phyloP scores from a whole-genome alignment of 2,888 invertebrate species.

The Scrobipalpa atriplicella region DNA sequence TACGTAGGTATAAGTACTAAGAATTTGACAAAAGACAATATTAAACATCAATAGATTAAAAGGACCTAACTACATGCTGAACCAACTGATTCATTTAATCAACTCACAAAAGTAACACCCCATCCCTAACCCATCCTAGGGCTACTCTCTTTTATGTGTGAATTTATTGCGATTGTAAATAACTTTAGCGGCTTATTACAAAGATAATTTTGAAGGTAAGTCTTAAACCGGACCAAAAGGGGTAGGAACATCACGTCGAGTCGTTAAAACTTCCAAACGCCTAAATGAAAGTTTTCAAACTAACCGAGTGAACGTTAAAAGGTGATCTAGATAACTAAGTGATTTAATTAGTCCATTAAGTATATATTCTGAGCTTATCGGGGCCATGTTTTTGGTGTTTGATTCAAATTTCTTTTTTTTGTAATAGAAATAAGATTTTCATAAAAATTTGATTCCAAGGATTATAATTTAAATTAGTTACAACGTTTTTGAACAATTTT shows the following conservation, averaged over 20 bases:
- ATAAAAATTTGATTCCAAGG: too few species aligned
- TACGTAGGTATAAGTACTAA: too few species aligned
- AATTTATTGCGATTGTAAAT: constrained; percentile 55
- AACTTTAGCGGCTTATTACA: constrained; percentile 45
- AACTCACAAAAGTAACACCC: background rate
- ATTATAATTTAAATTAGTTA: too few species aligned
- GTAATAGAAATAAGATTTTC: too few species aligned
- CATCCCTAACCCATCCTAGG: constrained; percentile 8
- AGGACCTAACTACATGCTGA: too few species aligned
- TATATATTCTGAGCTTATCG: background rate
- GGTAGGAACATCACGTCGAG: constrained; percentile 8
- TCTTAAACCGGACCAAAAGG: constrained; percentile 22
- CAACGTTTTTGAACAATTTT: too few species aligned
- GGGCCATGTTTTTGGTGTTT: too few species aligned
- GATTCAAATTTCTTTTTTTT: too few species aligned
- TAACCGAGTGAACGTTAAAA: constrained; percentile 1
- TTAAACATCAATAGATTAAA: too few species aligned
- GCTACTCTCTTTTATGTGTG: constrained; percentile 43
- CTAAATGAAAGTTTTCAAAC: constrained; percentile 13
- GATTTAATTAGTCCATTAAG: background rate
- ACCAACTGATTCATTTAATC: too few species aligned
- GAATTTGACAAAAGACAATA: too few species aligned
- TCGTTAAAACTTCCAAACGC: constrained; percentile 23
- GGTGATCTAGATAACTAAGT: background rate
- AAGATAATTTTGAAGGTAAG: constrained; percentile 38